These are phyloP conservation scores for Ferrisia virgata DNA, from an alignment of 2,888 invertebrate species.

Conservation along the genomic window DNA sequence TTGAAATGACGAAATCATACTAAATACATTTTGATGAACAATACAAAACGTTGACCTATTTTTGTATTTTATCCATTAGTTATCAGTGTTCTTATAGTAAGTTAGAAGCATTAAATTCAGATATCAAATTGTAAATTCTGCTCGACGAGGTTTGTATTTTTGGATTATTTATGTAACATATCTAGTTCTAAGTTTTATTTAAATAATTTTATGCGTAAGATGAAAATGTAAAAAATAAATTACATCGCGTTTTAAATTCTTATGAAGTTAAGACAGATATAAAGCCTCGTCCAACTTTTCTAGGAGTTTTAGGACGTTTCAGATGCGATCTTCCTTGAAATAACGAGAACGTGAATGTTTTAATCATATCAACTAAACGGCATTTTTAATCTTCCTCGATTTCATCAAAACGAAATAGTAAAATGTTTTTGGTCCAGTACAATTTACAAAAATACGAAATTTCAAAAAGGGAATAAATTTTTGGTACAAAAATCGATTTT, in stretches of 20 bases:
- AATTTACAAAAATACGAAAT: no score
- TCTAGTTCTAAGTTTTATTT: neutral
- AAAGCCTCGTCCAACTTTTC: no score
- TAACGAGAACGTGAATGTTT: no score
- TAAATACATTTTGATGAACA: neutral
- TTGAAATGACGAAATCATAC: neutral
- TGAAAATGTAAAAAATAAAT: constrained; percentile 21
- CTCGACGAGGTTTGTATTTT: neutral
- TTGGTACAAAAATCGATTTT: no score
- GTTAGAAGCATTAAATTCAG: neutral
- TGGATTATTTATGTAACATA: constrained; percentile 8
- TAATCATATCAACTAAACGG: no score
- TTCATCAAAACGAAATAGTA: no score
- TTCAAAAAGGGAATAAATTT: no score
- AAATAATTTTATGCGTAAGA: neutral
- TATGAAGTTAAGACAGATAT: no score
- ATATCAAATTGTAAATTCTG: neutral
- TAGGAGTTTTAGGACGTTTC: no score
- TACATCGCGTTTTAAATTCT: neutral
- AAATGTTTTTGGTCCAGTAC: no score
- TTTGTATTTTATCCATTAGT: neutral
- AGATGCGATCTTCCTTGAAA: no score
- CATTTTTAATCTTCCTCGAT: no score
- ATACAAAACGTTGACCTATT: neutral
- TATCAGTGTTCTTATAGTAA: constrained; percentile 6